Evolutionary conservation across 2,797 vertebrate species (phyloP).

Genomic region (Sebastes hubbsi): DNA sequence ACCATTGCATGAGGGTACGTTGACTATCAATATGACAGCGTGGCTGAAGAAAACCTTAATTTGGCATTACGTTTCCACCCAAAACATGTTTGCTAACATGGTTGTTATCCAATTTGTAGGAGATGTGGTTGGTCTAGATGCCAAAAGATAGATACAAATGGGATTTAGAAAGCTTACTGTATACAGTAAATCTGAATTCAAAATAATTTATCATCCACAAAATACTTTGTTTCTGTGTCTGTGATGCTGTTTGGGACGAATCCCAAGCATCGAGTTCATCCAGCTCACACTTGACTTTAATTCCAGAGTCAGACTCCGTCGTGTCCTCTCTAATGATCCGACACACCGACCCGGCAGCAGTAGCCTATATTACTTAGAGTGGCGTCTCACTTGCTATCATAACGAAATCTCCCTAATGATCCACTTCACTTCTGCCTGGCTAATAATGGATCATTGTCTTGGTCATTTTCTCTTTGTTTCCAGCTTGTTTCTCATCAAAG

Average conservation of each 20-base stretch:
- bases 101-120: neutral
- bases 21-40: neutral
- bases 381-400: neutral
- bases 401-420: neutral
- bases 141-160: neutral
- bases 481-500: conserved; percentile 15
- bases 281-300: neutral
- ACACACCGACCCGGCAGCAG: neutral
- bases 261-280: neutral
- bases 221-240: neutral
- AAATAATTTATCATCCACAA: neutral
- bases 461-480: conserved; percentile 19
- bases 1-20: too few species aligned
- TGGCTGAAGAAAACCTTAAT: neutral
- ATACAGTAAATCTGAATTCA: neutral
- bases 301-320: too few species aligned
- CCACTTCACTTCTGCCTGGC: neutral
- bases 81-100: neutral
- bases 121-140: neutral
- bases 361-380: neutral
- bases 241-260: neutral
- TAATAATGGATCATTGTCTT: neutral
- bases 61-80: neutral
- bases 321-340: neutral
- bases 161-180: neutral